phyloP scores from a whole-genome alignment of 1,140 invertebrate genomes.

The Streblospio benedicti region DNA sequence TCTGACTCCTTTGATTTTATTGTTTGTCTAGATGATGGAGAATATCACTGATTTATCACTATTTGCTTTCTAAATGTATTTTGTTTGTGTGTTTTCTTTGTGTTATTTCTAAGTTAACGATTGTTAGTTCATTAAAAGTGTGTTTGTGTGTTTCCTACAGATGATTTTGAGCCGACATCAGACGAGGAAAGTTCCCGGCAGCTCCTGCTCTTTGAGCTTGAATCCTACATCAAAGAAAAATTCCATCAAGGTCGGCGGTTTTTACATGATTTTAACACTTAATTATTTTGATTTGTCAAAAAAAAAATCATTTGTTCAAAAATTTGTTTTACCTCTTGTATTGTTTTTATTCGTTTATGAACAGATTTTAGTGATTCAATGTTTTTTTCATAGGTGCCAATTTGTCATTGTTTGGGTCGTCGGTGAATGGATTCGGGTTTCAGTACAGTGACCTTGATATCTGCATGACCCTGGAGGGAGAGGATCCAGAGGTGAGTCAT shows the following conservation, averaged over 20 bases:
- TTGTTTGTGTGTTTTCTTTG: no score
- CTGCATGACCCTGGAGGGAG: constrained; percentile 52
- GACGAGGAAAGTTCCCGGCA: background rate
- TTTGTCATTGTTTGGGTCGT: constrained; percentile 56
- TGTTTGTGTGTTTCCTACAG: no score
- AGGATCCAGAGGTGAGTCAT: constrained; percentile 29
- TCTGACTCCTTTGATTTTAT: no score
- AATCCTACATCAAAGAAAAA: background rate
- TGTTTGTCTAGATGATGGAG: no score
- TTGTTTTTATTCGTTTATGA: no score
- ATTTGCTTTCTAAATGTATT: no score
- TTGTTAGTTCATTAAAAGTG: no score
- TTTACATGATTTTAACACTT: background rate
- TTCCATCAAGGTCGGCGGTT: background rate
- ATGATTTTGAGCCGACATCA: constrained; percentile 31
- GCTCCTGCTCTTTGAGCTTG: background rate
- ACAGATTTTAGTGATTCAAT: background rate
- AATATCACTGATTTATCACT: no score
- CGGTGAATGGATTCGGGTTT: constrained; percentile 58
- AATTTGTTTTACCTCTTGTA: no score
- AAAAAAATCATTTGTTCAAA: background rate
- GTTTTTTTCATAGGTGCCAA: constrained; percentile 37
- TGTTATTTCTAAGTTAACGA: no score
- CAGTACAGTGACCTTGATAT: constrained; percentile 56
- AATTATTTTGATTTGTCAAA: background rate